phyloP scores from a whole-genome alignment of 2,113 vertebrate species.

The Prionailurus viverrinus region DNA sequence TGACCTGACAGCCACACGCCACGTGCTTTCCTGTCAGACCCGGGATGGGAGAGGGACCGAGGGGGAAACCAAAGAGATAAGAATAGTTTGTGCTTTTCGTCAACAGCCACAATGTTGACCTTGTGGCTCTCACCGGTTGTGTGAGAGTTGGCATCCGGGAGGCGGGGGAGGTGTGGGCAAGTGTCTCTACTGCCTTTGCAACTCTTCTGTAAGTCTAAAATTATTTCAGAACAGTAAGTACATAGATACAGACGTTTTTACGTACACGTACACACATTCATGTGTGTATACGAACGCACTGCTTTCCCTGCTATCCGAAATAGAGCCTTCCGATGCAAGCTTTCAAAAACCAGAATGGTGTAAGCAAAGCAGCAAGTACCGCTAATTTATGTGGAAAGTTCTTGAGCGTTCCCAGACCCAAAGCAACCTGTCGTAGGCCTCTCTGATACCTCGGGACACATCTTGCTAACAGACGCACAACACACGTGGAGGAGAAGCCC shows the following conservation, averaged over 20 bases:
- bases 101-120: rapidly evolving
- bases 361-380: neutral
- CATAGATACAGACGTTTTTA: rapidly evolving
- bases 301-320: neutral
- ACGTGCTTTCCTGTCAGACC: neutral
- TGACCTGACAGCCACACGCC: neutral
- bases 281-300: rapidly evolving
- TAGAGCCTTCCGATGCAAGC: neutral
- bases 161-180: rapidly evolving
- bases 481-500: rapidly evolving
- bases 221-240: rapidly evolving
- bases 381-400: neutral
- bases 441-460: neutral
- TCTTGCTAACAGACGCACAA: neutral
- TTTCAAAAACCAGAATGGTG: neutral
- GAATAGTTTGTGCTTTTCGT: neutral
- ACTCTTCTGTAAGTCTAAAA: neutral
- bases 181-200: neutral
- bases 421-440: neutral
- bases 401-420: neutral
- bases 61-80: rapidly evolving
- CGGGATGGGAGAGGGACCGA: too few relatives aligned
- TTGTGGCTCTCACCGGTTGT: neutral
- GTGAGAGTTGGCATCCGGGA: too few relatives aligned
- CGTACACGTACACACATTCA: rapidly evolving